Conservation (phyloP, 2,113 vertebrate genomes). For the Silurus meridionalis region DNA sequence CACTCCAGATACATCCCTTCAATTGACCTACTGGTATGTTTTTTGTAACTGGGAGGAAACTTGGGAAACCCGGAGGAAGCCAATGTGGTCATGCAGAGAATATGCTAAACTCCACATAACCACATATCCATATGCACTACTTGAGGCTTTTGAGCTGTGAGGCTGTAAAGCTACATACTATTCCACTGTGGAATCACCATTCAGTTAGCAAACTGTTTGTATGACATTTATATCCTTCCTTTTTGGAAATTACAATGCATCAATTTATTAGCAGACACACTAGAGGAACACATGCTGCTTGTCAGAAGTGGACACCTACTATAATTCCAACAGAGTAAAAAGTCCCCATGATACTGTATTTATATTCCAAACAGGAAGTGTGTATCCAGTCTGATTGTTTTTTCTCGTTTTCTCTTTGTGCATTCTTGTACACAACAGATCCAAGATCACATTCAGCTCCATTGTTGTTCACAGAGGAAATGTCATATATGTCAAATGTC, state of each 20-base stretch:
- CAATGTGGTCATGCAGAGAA: background rate
- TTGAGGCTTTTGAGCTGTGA: background rate
- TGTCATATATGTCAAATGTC: background rate
- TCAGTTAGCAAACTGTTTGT: background rate
- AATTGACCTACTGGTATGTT: background rate
- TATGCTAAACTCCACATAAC: background rate
- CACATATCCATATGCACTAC: too few species aligned
- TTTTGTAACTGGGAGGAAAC: background rate
- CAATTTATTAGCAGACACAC: background rate
- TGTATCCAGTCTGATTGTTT: background rate
- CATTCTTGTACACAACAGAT: background rate
- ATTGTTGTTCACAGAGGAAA: slow-evolving; percentile 4
- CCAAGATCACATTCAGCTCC: background rate
- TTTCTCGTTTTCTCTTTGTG: background rate
- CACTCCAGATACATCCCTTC: background rate
- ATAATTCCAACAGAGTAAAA: background rate
- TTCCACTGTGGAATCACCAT: background rate
- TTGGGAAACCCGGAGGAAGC: background rate
- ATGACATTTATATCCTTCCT: background rate
- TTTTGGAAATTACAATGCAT: background rate
- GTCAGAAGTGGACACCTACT: background rate
- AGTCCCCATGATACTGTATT: background rate
- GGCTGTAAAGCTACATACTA: background rate
- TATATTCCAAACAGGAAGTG: background rate
- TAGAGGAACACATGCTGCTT: background rate